Evolutionary conservation across 2,797 vertebrate genomes (phyloP).

Genomic region (Calcarius lapponicus): DNA sequence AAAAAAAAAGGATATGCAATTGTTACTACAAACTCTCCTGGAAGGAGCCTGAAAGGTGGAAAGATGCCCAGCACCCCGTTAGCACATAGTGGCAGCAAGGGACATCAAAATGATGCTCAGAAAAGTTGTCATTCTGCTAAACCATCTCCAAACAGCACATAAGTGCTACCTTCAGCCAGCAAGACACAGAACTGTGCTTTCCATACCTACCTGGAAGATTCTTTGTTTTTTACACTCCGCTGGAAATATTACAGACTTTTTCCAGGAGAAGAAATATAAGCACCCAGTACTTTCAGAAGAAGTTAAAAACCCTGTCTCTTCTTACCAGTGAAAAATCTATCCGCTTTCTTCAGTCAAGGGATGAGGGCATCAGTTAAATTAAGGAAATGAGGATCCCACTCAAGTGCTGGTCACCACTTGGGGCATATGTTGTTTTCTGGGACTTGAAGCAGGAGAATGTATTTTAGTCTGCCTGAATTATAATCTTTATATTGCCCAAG

Average conservation of each 20-base stretch:
- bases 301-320: fast-evolving
- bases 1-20: fast-evolving
- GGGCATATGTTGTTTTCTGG: neutral
- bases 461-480: neutral
- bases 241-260: neutral
- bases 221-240: neutral
- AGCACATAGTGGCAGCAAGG: neutral
- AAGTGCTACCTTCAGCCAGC: neutral
- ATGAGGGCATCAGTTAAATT: neutral
- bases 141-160: neutral
- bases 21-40: neutral
- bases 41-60: fast-evolving
- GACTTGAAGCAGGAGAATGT: neutral
- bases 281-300: neutral
- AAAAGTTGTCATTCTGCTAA: neutral
- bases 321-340: neutral
- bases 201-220: neutral
- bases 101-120: neutral
- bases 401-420: neutral
- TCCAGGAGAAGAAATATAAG: neutral
- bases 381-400: neutral
- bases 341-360: neutral
- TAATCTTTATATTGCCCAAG: neutral
- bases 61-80: fast-evolving
- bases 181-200: neutral